Evolutionary conservation across 2,888 invertebrate species (phyloP), one percentile per base, ranked within the genome.

Genomic region (Balanococcus diminutus): DNA sequence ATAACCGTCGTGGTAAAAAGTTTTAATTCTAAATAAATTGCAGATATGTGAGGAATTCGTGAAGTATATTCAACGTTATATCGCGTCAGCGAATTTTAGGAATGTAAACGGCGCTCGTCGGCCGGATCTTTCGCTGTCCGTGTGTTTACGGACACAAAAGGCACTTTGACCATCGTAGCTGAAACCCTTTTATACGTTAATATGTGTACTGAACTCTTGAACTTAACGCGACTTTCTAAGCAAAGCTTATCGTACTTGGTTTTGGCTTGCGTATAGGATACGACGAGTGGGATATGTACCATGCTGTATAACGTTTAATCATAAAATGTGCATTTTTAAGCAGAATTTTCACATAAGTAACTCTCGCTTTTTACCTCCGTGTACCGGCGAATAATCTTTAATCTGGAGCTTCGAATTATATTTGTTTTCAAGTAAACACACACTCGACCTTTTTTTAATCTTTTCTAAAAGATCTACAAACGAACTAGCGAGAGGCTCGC

Each of bases 331-430:
- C 61, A 67, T 67, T 67, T 67, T 67, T 28, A 67, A 67, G 61
- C 61, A 67, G 61, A 67, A 67, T 67, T 67, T 67, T 67, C 61
- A 67, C 61, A 67, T 67, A 67, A 67, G 61, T 67, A 67, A 67
- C 61, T 67, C 61, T 67, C 61, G 61, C 28, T 67, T 67, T 67
- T 67, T 67, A 28, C 51, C 51, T 51, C n/a, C 11, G 19, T 14
- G 61, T 67, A 25, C 19, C n/a, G 9, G n/a, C 9, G 28, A 2
- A 56, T 67, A 28, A 67, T 67, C 61, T 67, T 67, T 25, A 67
- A 56, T 56, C 56, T 56, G 22, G 19, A 67, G 25, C 61, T 28
- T 67, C 61, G 61, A 67, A 67, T 67, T 67, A 67, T 67, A 67
- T 67, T 67, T 67, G 61, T 67, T 67, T 67, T 67, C 61, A 11